phyloP scores from a whole-genome alignment of 2,888 invertebrate species.

The Yponomeuta plumbellus region DNA sequence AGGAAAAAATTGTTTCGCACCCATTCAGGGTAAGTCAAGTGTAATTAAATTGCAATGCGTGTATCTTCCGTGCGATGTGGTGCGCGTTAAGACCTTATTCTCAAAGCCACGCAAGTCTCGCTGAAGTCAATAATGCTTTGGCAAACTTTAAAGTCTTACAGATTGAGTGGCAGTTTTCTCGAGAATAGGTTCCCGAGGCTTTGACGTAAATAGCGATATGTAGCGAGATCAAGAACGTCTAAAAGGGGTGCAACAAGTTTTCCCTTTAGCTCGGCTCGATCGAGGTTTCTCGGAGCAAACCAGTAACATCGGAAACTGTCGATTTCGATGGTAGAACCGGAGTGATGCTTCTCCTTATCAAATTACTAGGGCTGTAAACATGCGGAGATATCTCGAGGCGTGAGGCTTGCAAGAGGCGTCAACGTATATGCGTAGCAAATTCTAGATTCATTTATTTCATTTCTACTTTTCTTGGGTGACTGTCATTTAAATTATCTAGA shows the following conservation, averaged over 20 bases:
- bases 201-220: conserved; percentile 10
- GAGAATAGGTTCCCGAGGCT: neutral
- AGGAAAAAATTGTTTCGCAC: neutral
- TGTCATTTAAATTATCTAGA: too few relatives aligned
- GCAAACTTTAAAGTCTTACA: too few relatives aligned
- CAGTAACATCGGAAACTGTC: conserved; percentile 70
- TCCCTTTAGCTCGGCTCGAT: conserved; percentile 41
- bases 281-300: conserved; percentile 62
- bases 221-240: conserved; percentile 10
- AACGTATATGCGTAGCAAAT: too few relatives aligned
- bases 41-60: neutral
- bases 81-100: neutral
- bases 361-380: conserved; percentile 51
- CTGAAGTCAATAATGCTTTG: too few relatives aligned
- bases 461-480: too few relatives aligned
- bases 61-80: neutral
- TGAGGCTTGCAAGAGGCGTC: neutral
- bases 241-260: conserved; percentile 60
- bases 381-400: neutral
- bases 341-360: conserved; percentile 71
- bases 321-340: conserved; percentile 63
- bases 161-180: neutral
- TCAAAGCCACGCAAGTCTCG: neutral
- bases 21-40: neutral
- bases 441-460: too few relatives aligned